Percentiles rank a stretch among this genome's conserved stretches.
Conservation (phyloP, 2,113 vertebrate species). For the Zeus faber region DNA sequence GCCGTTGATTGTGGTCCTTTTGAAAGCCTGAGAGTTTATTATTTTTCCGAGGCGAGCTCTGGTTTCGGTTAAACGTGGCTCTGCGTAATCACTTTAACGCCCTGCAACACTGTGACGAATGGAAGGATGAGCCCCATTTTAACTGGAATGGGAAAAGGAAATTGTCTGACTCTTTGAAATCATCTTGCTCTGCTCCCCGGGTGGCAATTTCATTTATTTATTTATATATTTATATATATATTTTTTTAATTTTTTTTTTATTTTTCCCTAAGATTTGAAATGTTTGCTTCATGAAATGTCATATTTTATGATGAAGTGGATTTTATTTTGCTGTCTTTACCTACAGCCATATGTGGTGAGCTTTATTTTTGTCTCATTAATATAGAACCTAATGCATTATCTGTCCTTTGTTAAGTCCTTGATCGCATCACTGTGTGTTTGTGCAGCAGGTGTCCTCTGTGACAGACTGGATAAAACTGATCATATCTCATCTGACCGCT, state of each 20-base stretch:
- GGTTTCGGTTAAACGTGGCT: conserved; percentile 21
- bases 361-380: no score
- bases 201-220: not conserved
- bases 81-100: conserved; percentile 42
- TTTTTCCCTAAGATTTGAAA: conserved; percentile 35
- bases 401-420: no score
- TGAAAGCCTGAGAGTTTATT: conserved; percentile 21
- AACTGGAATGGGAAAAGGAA: conserved; percentile 33
- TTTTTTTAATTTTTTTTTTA: not conserved
- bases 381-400: no score
- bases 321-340: conserved; percentile 17
- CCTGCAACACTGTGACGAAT: conserved; percentile 41
- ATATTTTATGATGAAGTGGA: conserved; percentile 30
- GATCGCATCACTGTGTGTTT: no score
- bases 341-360: no score
- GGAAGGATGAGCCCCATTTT: conserved; percentile 50
- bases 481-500: conserved; percentile 3
- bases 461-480: no score
- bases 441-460: no score
- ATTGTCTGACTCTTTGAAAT: conserved; percentile 42
- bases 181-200: conserved; percentile 13
- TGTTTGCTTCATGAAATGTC: conserved; percentile 34
- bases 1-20: conserved; percentile 11
- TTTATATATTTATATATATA: not conserved
- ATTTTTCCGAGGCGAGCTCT: conserved; percentile 14